A percentile compares a stretch with the other conserved stretches of the same genome.
Evolutionary conservation across 2,113 vertebrate species (phyloP).

Genomic region (Laterallus jamaicensis): DNA sequence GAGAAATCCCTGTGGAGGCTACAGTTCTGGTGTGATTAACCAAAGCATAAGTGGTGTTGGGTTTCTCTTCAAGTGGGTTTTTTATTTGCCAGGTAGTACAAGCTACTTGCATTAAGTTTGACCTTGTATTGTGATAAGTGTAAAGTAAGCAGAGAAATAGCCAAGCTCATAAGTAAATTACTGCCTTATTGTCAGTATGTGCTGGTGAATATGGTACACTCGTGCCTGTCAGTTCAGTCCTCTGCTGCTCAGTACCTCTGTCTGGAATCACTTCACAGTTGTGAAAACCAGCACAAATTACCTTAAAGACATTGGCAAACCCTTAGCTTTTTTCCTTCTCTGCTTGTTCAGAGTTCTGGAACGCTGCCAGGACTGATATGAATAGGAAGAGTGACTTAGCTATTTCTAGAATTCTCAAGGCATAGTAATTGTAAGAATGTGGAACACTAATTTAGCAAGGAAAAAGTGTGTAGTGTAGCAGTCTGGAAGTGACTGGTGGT

Average conservation of each 20-base stretch:
- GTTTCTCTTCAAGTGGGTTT: background rate
- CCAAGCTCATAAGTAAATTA: background rate
- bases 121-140: background rate
- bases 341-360: conserved; percentile 21
- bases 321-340: background rate
- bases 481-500: background rate
- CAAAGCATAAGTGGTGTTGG: background rate
- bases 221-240: background rate
- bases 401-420: conserved; percentile 48
- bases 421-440: background rate
- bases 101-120: background rate
- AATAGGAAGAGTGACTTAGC: conserved; percentile 42
- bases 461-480: background rate
- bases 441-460: background rate
- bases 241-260: background rate
- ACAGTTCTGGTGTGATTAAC: background rate
- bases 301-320: background rate
- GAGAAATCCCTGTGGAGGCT: background rate
- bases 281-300: conserved; percentile 4
- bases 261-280: background rate
- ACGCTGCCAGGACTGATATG: background rate
- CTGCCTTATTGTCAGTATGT: background rate
- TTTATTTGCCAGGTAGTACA: background rate
- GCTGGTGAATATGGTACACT: background rate
- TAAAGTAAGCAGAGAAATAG: background rate